Conservation (phyloP, 1,140 invertebrate species). For the Achroia grisella region DNA sequence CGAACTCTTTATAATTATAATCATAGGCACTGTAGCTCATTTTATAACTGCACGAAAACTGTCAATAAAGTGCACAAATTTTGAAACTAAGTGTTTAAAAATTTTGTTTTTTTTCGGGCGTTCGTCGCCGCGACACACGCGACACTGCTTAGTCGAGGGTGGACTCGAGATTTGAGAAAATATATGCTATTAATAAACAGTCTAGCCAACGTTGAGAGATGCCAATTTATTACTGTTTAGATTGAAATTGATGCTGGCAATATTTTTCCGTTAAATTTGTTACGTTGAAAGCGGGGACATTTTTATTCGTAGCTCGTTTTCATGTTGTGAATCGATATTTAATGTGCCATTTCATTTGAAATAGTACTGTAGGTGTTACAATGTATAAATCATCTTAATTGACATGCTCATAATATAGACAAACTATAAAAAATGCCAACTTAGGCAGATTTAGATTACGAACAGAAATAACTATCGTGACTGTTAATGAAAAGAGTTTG, state of each 20-base stretch:
- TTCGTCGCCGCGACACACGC: conserved; percentile 44
- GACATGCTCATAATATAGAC: too few relatives aligned
- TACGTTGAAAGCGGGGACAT: conserved; percentile 54
- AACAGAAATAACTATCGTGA: too few relatives aligned
- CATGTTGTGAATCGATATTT: conserved; percentile 47
- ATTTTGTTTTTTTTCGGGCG: conserved; percentile 42
- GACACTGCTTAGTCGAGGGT: conserved; percentile 59
- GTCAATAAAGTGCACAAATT: too few relatives aligned
- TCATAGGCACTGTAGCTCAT: conserved; percentile 50
- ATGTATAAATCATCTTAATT: too few relatives aligned
- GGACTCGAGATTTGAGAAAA: conserved; percentile 58
- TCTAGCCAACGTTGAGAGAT: conserved; percentile 62
- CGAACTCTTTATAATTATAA: conserved; percentile 21
- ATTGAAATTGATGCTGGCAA: conserved; percentile 68
- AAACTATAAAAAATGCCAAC: too few relatives aligned
- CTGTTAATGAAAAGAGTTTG: too few relatives aligned
- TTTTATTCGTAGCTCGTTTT: conserved; percentile 51
- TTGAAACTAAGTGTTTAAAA: too few relatives aligned
- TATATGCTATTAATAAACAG: conserved; percentile 68
- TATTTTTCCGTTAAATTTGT: conserved; percentile 67
- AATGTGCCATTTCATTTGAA: conserved; percentile 22
- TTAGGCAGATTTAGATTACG: too few relatives aligned
- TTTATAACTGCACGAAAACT: conserved; percentile 11
- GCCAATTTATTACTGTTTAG: conserved; percentile 71
- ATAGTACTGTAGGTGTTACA: neutral